phyloP scores from a whole-genome alignment of 64 coral and sea anemone genomes.

The Platygyra sinensis region DNA sequence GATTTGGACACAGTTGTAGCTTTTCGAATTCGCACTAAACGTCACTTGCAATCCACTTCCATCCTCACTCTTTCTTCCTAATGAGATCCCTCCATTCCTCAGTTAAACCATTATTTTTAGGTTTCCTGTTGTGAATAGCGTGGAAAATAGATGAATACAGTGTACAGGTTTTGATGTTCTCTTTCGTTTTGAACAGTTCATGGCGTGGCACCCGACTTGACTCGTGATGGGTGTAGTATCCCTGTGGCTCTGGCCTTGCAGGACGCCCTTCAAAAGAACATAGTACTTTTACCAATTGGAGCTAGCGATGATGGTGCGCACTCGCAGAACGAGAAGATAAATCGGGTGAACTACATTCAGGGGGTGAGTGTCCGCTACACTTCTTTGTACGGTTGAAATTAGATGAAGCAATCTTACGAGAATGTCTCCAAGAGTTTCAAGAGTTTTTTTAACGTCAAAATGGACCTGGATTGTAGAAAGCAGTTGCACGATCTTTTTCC shows the following conservation, averaged over 20 bases:
- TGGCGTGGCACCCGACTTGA: slow-evolving; percentile 65
- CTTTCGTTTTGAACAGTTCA: slow-evolving; percentile 10
- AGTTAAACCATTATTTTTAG: too few relatives aligned
- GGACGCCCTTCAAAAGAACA: slow-evolving; percentile 48
- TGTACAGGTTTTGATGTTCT: not conserved
- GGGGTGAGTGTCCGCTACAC: slow-evolving; percentile 34
- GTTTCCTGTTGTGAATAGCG: too few relatives aligned
- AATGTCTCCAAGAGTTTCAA: too few relatives aligned
- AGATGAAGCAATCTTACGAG: too few relatives aligned
- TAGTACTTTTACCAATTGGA: slow-evolving; percentile 70
- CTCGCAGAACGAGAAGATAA: slow-evolving; percentile 83
- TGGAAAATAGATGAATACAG: not conserved
- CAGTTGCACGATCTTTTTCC: too few relatives aligned
- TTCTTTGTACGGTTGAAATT: not conserved
- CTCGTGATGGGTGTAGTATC: slow-evolving; percentile 82
- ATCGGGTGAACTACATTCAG: slow-evolving; percentile 62
- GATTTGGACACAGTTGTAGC: too few relatives aligned
- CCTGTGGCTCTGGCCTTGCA: slow-evolving; percentile 75
- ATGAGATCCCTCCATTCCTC: too few relatives aligned
- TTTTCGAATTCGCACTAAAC: too few relatives aligned
- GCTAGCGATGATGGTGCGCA: slow-evolving; percentile 79
- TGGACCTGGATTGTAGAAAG: too few relatives aligned
- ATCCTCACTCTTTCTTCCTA: not conserved
- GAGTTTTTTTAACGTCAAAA: too few relatives aligned
- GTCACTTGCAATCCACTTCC: too few relatives aligned